Conservation (phyloP, 2,888 invertebrate genomes). For the Globia sparganii region DNA sequence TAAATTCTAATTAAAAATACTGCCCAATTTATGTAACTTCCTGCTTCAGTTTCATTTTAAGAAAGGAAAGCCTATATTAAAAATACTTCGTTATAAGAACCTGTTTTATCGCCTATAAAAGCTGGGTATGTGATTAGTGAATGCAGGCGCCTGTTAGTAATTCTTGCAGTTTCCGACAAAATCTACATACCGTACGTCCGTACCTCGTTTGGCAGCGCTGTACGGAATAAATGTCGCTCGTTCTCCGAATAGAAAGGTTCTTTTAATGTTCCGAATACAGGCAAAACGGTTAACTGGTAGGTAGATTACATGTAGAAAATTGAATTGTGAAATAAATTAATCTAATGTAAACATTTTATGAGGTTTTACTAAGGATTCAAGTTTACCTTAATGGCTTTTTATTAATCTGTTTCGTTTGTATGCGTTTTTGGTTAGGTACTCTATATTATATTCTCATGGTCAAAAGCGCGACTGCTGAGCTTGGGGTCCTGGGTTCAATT, state of each 20-base stretch:
- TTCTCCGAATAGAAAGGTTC: slow-evolving; percentile 43
- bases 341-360: background rate
- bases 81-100: slow-evolving; percentile 18
- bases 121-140: slow-evolving; percentile 59
- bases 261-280: slow-evolving; percentile 45
- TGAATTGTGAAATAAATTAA: background rate
- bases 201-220: slow-evolving; percentile 63
- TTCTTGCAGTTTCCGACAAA: slow-evolving; percentile 65
- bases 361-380: background rate
- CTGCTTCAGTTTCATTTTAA: background rate
- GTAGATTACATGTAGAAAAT: background rate
- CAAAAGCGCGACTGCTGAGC: no score
- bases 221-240: slow-evolving; percentile 60
- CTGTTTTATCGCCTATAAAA: slow-evolving; percentile 36
- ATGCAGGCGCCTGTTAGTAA: slow-evolving; percentile 62
- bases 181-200: slow-evolving; percentile 66
- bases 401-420: background rate
- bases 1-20: slow-evolving; percentile 20
- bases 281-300: background rate
- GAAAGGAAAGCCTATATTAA: slow-evolving; percentile 25
- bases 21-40: slow-evolving; percentile 15
- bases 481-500: no score
- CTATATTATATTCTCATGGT: no score
- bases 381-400: background rate
- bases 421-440: background rate